phyloP scores from a whole-genome alignment of 64 coral and sea anemone species.

The Pocillopora damicornis region DNA sequence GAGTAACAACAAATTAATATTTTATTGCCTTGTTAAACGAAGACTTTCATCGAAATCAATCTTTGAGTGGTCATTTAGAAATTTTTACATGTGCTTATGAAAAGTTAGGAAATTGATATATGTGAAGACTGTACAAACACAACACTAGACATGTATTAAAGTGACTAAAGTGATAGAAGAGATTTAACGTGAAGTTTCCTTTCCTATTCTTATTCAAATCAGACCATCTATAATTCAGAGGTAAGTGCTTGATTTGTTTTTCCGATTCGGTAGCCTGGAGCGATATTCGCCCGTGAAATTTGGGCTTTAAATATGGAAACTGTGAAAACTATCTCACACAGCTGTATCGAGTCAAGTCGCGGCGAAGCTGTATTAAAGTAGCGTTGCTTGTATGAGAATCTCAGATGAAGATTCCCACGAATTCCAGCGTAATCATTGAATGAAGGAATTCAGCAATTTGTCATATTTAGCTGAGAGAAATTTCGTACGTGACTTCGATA shows the following conservation, averaged over 20 bases:
- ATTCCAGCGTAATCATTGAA: background rate
- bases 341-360: background rate
- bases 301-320: background rate
- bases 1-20: background rate
- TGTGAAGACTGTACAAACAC: background rate
- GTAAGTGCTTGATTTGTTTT: background rate
- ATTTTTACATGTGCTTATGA: background rate
- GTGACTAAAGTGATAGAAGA: background rate
- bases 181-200: background rate
- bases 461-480: background rate
- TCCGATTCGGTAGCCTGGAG: constrained; percentile 17
- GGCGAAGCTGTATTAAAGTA: background rate
- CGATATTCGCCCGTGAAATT: background rate
- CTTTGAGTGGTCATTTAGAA: background rate
- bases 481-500: background rate
- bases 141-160: background rate
- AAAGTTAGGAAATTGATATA: background rate
- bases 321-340: background rate
- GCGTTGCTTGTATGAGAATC: background rate
- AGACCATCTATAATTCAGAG: constrained; percentile 16
- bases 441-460: background rate
- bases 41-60: background rate
- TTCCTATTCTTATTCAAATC: constrained; percentile 22
- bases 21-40: background rate
- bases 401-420: background rate